Base-by-base conservation (phyloP, 2,888 invertebrate genomes). In the Volucella inflata region DNA sequence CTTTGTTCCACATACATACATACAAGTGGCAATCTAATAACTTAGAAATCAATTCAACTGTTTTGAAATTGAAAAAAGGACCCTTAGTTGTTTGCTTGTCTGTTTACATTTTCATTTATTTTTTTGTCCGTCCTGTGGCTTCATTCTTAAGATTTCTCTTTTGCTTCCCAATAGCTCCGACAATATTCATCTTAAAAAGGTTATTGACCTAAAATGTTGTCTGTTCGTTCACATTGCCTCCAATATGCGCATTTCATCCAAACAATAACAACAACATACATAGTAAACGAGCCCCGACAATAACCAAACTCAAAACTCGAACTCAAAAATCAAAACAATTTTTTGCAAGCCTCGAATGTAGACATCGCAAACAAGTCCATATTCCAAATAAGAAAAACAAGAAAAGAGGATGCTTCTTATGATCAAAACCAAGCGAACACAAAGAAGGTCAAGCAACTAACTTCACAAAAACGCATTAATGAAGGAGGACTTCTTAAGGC, bases 361-460 rank as follows among this genome's bases (percentile, higher is more conserved):
- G 55, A 62, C 60, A 62, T 64, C 17, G 14, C 46, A 48, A 62
- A 74, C 65, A 72, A 74, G 40, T 59, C 53, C 38, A 44, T 55
- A 36, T 42, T 62, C 55, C 10, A 50, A 60, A 57, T 71, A 70
- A 16, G 8, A 50, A 50, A 12, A 40, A 16, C 16, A 71, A 21
- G 8, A 68, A 55, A 59, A 42, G 14, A 57, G 11, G 12, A 8
- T 8, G 30, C 30, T 30, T 30, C 30, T 30, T 30, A 30, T 30
- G 30, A 30, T 30, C 30, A 17, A 78, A n/a, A 62, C 55, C 30
- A 42, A 40, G 12, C 11, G 30, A 4, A 30, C 53, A 62, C 59
- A 48, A 53, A 71, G 70, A 71, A 71, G 59, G 77, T 82, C 81
- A 82, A 77, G 51, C 82, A 77, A 64, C 71, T 77, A 60, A 65